phyloP scores from a whole-genome alignment of 2,797 vertebrate genomes.

The Onychomys torridus region DNA sequence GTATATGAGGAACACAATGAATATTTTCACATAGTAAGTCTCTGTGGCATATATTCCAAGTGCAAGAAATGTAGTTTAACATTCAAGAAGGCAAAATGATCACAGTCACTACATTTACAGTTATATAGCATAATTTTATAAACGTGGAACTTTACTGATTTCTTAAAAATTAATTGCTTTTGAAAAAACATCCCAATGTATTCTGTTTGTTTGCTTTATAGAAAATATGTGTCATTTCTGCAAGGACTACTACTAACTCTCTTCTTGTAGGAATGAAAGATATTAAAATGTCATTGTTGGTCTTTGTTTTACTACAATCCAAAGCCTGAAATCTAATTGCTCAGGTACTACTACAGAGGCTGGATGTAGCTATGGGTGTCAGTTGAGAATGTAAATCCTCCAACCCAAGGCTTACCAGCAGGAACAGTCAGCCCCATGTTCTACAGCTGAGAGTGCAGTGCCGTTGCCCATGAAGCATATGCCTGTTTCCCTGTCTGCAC shows the following conservation, averaged over 20 bases:
- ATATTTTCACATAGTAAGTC: neutral
- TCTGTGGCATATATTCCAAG: neutral
- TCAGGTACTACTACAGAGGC: neutral
- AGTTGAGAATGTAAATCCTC: neutral
- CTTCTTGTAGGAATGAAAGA: conserved; percentile 38
- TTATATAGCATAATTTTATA: neutral
- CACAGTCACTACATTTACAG: neutral
- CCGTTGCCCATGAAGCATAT: neutral
- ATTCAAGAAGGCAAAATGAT: neutral
- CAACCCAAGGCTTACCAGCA: neutral
- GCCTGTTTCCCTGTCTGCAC: neutral
- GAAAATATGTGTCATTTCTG: neutral
- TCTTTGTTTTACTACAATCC: conserved; percentile 34
- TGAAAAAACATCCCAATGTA: neutral
- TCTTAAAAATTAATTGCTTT: neutral
- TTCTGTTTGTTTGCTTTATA: conserved; percentile 17
- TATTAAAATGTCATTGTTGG: neutral
- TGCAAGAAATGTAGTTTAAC: neutral
- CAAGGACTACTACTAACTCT: neutral
- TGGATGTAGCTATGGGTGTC: neutral
- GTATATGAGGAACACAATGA: neutral
- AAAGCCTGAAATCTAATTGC: neutral
- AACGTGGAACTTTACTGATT: neutral
- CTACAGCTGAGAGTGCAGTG: neutral
- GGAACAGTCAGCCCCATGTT: neutral